Conservation (phyloP, 2,888 invertebrate species). For the Chrysopilus asiliformis region DNA sequence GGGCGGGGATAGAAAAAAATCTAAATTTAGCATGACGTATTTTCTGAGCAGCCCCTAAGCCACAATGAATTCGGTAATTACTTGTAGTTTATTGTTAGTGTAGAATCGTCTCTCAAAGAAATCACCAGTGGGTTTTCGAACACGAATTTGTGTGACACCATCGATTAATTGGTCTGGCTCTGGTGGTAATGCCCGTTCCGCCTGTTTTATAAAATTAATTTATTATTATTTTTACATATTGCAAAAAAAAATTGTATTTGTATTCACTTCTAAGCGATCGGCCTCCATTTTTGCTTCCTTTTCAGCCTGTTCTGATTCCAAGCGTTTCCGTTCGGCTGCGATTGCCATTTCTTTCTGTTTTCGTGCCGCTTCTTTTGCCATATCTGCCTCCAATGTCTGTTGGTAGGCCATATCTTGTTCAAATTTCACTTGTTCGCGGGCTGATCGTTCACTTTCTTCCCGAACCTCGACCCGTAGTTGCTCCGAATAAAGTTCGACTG, state of each 20-base stretch:
- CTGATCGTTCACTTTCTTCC: slow-evolving; percentile 79
- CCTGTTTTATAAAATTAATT: slow-evolving; percentile 19
- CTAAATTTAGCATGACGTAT: too few relatives aligned
- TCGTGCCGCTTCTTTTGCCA: slow-evolving; percentile 79
- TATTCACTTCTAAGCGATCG: slow-evolving; percentile 26
- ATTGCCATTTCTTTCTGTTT: slow-evolving; percentile 52
- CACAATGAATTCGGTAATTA: slow-evolving; percentile 21
- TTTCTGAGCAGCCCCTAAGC: too few relatives aligned
- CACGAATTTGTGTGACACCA: slow-evolving; percentile 58
- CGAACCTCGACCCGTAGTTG: slow-evolving; percentile 63
- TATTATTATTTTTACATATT: not conserved
- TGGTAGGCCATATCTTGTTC: slow-evolving; percentile 93
- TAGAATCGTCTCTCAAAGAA: slow-evolving; percentile 65
- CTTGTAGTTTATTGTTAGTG: slow-evolving; percentile 36
- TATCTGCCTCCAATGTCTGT: slow-evolving; percentile 60
- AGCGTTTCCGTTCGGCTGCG: slow-evolving; percentile 56
- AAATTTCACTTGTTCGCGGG: slow-evolving; percentile 74
- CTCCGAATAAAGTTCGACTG: slow-evolving; percentile 70
- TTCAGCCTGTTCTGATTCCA: slow-evolving; percentile 59
- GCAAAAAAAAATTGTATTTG: not conserved
- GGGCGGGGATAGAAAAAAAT: too few relatives aligned
- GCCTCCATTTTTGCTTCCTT: slow-evolving; percentile 62
- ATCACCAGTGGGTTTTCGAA: slow-evolving; percentile 67
- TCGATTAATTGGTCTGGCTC: slow-evolving; percentile 50
- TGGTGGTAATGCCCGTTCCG: slow-evolving; percentile 54